Base-by-base conservation (phyloP, 2,888 invertebrate species). In the Argynnis bischoffii region DNA sequence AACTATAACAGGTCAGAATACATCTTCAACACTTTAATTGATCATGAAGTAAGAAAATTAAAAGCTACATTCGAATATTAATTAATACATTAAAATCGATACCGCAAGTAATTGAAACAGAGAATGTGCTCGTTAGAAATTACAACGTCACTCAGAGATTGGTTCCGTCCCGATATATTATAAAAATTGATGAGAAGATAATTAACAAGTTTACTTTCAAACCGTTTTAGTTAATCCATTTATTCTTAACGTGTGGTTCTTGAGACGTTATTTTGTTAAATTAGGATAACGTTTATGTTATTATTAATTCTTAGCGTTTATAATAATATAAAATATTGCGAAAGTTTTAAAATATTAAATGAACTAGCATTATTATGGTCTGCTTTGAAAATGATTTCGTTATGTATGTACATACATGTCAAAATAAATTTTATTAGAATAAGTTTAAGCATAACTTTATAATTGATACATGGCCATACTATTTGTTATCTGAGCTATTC, bases 161-260 rank as follows among this genome's bases (percentile, higher is more conserved):
- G 75, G 73, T 65, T 68, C 64, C 78, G 74, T 72, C 76, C 76
- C 75, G 83, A 84, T 83, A 85, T 83, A 86, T 83, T 81, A 81
- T 77, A 82, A 79, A 81, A 84, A 87, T 87, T 81, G 84, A 89
- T 84, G 84, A 81, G 82, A 82, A 78, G 81, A 78, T 86, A 88
- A 89, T 89, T 89, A 89, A 88, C 86, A 83, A 86, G 87, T 84
- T 84, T 80, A 82, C 88, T 90, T 90, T 89, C 88, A 81, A 87
- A 88, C 83, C 80, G 74, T 84, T 85, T 85, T 84, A 87, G 85
- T 86, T 81, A 69, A 68, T 72, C 65, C 68, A 71, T 70, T 64
- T 69, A 64, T 67, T 54, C 6, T 50, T n/a, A 55, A 16, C 26
- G 31, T 41, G 11, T 53, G 61, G 41, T 41, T 53, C 15, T 53